phyloP scores from a whole-genome alignment of 2,113 vertebrate species.

The Oceanites oceanicus region DNA sequence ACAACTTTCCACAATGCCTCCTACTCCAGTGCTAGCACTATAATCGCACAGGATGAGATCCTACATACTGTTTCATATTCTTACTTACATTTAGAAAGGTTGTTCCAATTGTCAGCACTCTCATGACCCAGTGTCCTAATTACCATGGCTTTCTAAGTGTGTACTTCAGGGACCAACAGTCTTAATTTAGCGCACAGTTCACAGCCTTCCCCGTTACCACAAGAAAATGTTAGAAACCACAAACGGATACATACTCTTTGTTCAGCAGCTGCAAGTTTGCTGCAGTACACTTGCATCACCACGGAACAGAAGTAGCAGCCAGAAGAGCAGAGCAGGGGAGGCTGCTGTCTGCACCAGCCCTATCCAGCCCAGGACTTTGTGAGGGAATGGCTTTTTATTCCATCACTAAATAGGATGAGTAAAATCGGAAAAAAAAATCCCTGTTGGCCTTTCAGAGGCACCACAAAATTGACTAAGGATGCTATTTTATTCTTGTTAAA shows the following conservation, averaged over 20 bases:
- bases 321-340: neutral
- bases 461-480: neutral
- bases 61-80: neutral
- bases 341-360: neutral
- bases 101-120: neutral
- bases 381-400: neutral
- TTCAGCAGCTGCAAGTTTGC: neutral
- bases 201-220: neutral
- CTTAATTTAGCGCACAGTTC: neutral
- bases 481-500: conserved; percentile 10
- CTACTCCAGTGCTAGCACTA: neutral
- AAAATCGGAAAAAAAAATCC: neutral
- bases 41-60: neutral
- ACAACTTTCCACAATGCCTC: neutral
- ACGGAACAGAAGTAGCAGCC: neutral
- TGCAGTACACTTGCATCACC: neutral
- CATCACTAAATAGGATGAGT: neutral
- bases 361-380: neutral
- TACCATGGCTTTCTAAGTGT: neutral
- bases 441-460: neutral
- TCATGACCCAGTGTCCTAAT: neutral
- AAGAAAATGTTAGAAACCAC: neutral
- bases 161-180: neutral
- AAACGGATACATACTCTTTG: neutral
- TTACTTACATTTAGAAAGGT: neutral